phyloP scores from a whole-genome alignment of 2,113 vertebrate genomes.

The Malurus alboscapulatus region DNA sequence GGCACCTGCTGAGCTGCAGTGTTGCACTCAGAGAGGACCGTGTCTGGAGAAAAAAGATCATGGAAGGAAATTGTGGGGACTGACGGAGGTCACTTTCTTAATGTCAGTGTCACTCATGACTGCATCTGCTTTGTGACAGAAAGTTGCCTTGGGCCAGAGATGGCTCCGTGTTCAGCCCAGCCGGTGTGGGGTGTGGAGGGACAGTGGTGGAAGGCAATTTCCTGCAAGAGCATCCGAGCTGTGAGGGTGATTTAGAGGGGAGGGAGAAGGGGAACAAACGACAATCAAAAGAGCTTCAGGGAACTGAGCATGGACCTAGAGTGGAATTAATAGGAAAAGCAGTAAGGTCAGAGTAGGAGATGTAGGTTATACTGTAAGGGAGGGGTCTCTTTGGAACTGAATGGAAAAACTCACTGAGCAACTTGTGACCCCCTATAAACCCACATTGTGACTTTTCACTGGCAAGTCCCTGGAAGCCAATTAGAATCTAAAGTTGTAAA shows the following conservation, averaged over 20 bases:
- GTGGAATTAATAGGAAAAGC: neutral
- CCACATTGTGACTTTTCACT: neutral
- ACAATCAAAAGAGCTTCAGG: neutral
- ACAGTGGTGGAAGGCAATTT: neutral
- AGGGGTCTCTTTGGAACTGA: neutral
- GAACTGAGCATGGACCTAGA: neutral
- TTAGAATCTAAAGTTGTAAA: neutral
- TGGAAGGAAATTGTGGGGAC: rapidly evolving
- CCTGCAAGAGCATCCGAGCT: neutral
- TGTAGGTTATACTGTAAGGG: neutral
- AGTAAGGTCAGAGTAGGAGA: neutral
- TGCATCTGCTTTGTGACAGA: neutral
- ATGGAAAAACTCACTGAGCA: neutral
- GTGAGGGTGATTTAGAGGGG: neutral
- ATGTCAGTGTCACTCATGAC: rapidly evolving
- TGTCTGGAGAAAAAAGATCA: neutral
- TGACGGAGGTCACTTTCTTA: neutral
- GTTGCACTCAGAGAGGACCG: neutral
- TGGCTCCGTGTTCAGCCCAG: neutral
- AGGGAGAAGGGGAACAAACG: neutral
- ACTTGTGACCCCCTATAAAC: neutral
- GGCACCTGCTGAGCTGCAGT: neutral
- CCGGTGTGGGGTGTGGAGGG: neutral
- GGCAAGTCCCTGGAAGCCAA: neutral
- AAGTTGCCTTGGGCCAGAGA: neutral